phyloP scores from a whole-genome alignment of 2,797 vertebrate species.

The Borostomias antarcticus region DNA sequence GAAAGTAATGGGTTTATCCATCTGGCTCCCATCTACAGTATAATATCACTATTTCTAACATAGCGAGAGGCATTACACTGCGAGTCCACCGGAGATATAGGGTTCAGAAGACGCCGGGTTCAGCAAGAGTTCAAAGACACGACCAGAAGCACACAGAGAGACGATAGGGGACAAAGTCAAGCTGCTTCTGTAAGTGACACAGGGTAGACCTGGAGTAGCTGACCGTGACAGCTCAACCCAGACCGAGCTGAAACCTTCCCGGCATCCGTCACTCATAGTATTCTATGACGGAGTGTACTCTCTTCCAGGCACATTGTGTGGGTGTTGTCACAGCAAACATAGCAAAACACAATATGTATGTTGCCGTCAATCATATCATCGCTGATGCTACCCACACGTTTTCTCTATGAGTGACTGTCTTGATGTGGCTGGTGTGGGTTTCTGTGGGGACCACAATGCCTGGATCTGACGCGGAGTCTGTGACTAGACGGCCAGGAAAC shows the following conservation, averaged over 20 bases:
- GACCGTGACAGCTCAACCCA: no score
- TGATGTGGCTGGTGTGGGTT: constrained; percentile 60
- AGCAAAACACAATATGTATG: constrained; percentile 31
- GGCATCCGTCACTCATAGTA: no score
- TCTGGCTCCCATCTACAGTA: neutral
- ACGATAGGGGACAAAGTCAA: no score
- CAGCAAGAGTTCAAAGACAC: neutral
- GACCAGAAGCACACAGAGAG: no score
- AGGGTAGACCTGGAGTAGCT: no score
- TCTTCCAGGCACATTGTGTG: neutral
- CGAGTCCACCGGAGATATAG: neutral
- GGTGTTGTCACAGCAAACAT: constrained; percentile 24
- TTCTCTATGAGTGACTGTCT: constrained; percentile 44
- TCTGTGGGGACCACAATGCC: constrained; percentile 40
- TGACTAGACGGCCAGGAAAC: constrained; percentile 42
- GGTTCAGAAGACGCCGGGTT: neutral
- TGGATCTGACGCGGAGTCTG: constrained; percentile 44
- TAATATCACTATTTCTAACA: neutral
- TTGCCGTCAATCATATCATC: neutral
- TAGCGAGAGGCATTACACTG: neutral
- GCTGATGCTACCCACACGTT: constrained; percentile 32
- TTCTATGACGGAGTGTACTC: no score
- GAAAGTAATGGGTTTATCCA: constrained; percentile 25
- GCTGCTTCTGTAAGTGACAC: no score
- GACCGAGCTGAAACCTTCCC: no score